Evolutionary conservation across 2,888 invertebrate species (phyloP).

Genomic region (Nysson spinosus): DNA sequence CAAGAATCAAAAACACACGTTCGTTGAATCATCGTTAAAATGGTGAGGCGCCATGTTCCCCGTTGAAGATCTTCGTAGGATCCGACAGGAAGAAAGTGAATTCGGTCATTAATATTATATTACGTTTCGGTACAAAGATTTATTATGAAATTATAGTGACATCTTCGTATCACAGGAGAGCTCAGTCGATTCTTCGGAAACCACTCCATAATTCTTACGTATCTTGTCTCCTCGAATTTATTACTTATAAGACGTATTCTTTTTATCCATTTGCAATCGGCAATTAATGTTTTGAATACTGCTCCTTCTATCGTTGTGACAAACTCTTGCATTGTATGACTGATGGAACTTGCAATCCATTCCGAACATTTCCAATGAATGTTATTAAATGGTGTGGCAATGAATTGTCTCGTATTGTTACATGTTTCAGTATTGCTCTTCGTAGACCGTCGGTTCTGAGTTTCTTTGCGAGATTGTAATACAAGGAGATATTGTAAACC

Average conservation of each 20-base stretch:
- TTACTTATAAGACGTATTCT: background rate
- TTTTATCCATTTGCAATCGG: no score
- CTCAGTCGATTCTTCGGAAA: conserved; percentile 63
- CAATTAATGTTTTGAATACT: no score
- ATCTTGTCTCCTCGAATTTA: background rate
- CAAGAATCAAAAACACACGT: conserved; percentile 31
- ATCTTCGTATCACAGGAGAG: conserved; percentile 66
- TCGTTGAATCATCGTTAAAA: conserved; percentile 1
- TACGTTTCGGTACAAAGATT: conserved; percentile 57
- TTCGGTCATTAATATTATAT: conserved; percentile 39
- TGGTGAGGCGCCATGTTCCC: conserved; percentile 8
- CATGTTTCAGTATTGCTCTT: conserved; percentile 51
- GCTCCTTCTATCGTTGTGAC: no score
- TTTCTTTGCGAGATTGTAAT: conserved; percentile 5
- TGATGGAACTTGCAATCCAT: background rate
- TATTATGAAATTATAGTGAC: conserved; percentile 64
- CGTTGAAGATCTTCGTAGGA: conserved; percentile 20
- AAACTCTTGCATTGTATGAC: no score
- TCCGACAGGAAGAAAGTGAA: conserved; percentile 53
- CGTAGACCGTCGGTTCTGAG: conserved; percentile 33
- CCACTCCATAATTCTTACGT: conserved; percentile 52
- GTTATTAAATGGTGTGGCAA: conserved; percentile 48
- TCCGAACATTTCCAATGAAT: background rate
- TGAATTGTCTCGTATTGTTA: conserved; percentile 35
- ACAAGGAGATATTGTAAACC: conserved; percentile 26